Base-by-base conservation (phyloP, 2,797 vertebrate genomes). In the Myotis vivesi region DNA sequence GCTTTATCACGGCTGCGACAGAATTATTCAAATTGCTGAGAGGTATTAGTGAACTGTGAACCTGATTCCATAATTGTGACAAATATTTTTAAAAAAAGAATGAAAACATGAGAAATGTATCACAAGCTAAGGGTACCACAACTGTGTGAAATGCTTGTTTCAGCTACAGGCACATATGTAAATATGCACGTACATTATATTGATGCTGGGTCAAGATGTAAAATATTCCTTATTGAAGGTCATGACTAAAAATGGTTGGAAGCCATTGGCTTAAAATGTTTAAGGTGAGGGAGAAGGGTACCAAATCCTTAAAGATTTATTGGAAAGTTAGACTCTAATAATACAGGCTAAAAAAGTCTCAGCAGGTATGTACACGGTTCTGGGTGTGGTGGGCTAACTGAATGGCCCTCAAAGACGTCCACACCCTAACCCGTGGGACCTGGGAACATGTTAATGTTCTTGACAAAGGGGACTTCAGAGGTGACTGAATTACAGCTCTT, bases 261-360 rank as follows among this genome's bases (percentile, higher is more conserved):
- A 91, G 69, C 53, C 22, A 5, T 23, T 68, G 59, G 69, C 76
- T 91, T 94, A 51, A 87, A 91, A 76, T 76, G 28, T 87, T 92
- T 55, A 13, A 16, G 3, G 11, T 13, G 23, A 5, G n/a, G 33
- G 36, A 6, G 30, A 62, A 22, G 5, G 5, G 22, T 36, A 75
- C 44, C 25, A 89, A 92, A 55, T 79, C 64, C 36, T 92, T n/a
- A 84, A 82, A 36, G 51, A 81, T 73, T 75, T 57, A 89, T 66
- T 73, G 3, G 30, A 86, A 80, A 57, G 9, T 66, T 77, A 91
- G 20, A 62, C 22, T 77, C 55, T 83, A 84, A 23, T 44, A 82
- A 62, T 28, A 73, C 5, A 55, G 76, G 49, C 20, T 76, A 11
- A 38, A 87, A 51, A 86, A 13, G 4, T 44, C n/a, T 64, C 36